phyloP scores from a whole-genome alignment of 92 coral and sea anemone genomes.

The Palythoa heliodiscus region DNA sequence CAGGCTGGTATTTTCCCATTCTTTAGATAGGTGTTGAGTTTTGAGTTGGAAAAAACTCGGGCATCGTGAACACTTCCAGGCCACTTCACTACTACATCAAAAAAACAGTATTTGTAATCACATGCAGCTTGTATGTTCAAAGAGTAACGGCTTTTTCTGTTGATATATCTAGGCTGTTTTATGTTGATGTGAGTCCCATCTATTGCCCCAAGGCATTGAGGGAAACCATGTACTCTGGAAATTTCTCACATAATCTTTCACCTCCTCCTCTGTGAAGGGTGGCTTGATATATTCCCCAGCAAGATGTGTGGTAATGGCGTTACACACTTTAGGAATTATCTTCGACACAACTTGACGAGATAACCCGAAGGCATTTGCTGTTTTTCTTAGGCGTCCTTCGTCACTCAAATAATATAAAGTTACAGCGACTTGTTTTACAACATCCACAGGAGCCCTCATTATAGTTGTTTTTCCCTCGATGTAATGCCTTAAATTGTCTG shows the following conservation, averaged over 20 bases:
- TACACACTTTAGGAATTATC: conserved; percentile 3
- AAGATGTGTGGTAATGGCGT: conserved; percentile 1
- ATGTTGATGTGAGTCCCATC: conserved; percentile 8
- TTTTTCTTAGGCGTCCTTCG: conserved; percentile 4
- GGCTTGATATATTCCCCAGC: conserved; percentile 2
- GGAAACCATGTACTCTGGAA: conserved; percentile 1
- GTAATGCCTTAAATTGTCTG: neutral
- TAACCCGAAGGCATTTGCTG: conserved; percentile 3
- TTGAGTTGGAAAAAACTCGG: conserved; percentile 14
- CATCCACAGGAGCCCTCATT: conserved; percentile 6
- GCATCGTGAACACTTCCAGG: conserved; percentile 17
- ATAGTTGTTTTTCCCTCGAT: conserved; percentile 9
- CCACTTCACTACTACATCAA: conserved; percentile 12
- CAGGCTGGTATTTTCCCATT: conserved; percentile 8
- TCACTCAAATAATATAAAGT: conserved; percentile 1
- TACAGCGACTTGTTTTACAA: conserved; percentile 1
- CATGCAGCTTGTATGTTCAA: conserved; percentile 14
- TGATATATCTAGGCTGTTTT: conserved; percentile 10
- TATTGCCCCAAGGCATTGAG: conserved; percentile 14
- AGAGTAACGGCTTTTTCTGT: conserved; percentile 14
- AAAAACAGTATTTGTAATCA: conserved; percentile 11
- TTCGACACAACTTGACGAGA: conserved; percentile 4
- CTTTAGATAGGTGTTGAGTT: conserved; percentile 13
- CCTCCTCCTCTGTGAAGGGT: conserved; percentile 1
- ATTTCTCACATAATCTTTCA: conserved; percentile 10